Conservation (phyloP, 2,888 invertebrate species). For the Altica lythri region DNA sequence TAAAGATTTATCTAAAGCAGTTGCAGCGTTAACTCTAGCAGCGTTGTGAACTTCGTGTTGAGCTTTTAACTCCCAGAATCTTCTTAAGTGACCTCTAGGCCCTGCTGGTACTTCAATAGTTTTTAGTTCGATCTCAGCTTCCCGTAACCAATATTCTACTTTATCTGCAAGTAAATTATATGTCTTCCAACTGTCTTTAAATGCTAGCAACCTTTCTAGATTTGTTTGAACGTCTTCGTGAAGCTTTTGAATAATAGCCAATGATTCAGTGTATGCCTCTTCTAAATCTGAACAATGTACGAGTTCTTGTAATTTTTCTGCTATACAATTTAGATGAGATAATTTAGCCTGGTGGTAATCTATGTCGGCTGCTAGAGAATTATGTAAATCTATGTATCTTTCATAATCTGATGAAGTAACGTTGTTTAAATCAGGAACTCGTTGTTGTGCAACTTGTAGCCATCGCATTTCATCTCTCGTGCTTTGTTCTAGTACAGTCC, state of each 20-base stretch:
- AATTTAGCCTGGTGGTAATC: conserved; percentile 80
- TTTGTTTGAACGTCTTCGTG: conserved; percentile 78
- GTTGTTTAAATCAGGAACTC: conserved; percentile 78
- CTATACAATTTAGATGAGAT: conserved; percentile 72
- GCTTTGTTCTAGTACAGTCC: conserved; percentile 80
- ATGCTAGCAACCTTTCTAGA: conserved; percentile 71
- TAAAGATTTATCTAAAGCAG: conserved; percentile 76
- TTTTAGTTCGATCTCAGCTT: conserved; percentile 72
- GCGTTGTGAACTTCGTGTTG: conserved; percentile 84
- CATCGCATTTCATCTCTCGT: conserved; percentile 83
- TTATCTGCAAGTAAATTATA: conserved; percentile 76
- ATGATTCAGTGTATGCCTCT: conserved; percentile 71
- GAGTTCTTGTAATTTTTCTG: conserved; percentile 74
- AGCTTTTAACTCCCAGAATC: conserved; percentile 88
- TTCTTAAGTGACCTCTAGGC: conserved; percentile 72
- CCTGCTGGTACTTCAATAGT: conserved; percentile 67
- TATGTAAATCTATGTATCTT: conserved; percentile 82
- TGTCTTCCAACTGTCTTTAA: conserved; percentile 77
- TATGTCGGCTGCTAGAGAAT: conserved; percentile 78
- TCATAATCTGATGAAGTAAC: conserved; percentile 84
- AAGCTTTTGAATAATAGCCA: conserved; percentile 73
- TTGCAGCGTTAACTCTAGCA: conserved; percentile 72
- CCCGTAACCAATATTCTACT: conserved; percentile 76
- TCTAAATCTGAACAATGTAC: conserved; percentile 77
- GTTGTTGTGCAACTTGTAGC: conserved; percentile 82